Base-by-base conservation (phyloP, 1,140 invertebrate species). In the Drosophila persimilis region DNA sequence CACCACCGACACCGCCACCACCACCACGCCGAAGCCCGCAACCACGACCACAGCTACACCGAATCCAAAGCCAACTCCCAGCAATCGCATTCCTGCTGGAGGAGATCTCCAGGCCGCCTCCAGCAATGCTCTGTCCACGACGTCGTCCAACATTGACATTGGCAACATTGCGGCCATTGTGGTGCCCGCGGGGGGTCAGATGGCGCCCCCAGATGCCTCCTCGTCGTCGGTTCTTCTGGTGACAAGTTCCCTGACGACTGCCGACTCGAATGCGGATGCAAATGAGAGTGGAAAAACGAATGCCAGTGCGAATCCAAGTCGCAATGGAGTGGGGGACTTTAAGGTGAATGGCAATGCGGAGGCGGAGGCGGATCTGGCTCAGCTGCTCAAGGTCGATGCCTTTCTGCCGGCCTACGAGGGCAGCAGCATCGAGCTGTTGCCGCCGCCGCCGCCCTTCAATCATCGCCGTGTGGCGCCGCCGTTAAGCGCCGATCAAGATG, bases 131-230 rank as follows among this genome's bases (percentile, higher is more conserved):
- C 5, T 72, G 43, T 48, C 73, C 20, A 77, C 74, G 29, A 73
- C 61, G 17, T 61, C 78, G 7, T 47, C 56, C 53, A 45, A 31
- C 53, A 56, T 41, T 41, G 58, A 77, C 26, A 47, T 85, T 41
- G 61, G 70, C 65, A 63, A 77, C 17, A 89, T 90, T 48, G 86
- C 90, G 66, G 86, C 90, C 20, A 91, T 91, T 56, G 77, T 90
- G 5, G 35, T 91, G 71, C 83, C 90, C 2, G 89, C 89, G 41
- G 76, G 74, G 41, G 76, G 74, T 17, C 44, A 51, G 26, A 22
- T 1, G 11, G 3, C 5, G 35, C 35, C 39, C 1, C 45, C n/a
- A 43, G 35, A 44, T 44, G 41, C 22, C 15, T 13, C 35, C 11
- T 13, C 35, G 4, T 46, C 67, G n/a, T 24, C 58, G 8, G 58